phyloP scores from a whole-genome alignment of 2,113 vertebrate species.

The Cettia cetti region DNA sequence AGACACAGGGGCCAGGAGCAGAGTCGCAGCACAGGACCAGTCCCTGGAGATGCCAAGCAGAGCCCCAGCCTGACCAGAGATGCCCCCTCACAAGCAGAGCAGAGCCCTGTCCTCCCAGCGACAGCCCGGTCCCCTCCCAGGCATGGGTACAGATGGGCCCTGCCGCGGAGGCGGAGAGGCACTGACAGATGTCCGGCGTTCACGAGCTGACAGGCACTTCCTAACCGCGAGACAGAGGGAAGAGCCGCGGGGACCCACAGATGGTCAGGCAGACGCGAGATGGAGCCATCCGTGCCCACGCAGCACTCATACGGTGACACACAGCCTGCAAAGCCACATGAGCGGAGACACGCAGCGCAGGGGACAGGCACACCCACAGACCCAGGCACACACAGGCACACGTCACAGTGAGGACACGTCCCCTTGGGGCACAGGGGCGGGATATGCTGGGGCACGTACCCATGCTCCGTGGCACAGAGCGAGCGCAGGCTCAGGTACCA shows the following conservation, averaged over 20 bases:
- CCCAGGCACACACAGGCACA: neutral
- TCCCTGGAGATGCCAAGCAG: neutral
- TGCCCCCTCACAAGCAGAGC: neutral
- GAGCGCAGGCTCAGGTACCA: conserved; percentile 96
- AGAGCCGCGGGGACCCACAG: conserved; percentile 9
- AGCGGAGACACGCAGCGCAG: accelerated
- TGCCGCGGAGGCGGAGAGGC: neutral
- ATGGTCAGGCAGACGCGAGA: conserved; percentile 16
- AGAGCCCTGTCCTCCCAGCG: neutral
- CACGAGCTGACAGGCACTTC: neutral
- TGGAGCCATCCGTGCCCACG: neutral
- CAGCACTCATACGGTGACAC: neutral
- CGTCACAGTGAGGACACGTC: neutral
- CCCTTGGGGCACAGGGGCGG: accelerated
- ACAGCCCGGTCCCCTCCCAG: neutral
- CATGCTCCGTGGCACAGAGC: conserved; percentile 81
- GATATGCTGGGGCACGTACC: conserved; percentile 68
- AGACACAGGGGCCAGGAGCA: neutral
- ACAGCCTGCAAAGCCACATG: neutral
- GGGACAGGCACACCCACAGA: neutral
- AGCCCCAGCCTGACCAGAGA: neutral
- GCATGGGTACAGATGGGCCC: neutral
- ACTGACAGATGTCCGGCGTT: neutral
- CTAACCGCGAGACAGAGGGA: neutral
- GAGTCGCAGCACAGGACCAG: accelerated